Evolutionary conservation across 2,888 invertebrate genomes (phyloP), one percentile per base, ranked within the genome.

Genomic region (Invenusta paracnida): DNA sequence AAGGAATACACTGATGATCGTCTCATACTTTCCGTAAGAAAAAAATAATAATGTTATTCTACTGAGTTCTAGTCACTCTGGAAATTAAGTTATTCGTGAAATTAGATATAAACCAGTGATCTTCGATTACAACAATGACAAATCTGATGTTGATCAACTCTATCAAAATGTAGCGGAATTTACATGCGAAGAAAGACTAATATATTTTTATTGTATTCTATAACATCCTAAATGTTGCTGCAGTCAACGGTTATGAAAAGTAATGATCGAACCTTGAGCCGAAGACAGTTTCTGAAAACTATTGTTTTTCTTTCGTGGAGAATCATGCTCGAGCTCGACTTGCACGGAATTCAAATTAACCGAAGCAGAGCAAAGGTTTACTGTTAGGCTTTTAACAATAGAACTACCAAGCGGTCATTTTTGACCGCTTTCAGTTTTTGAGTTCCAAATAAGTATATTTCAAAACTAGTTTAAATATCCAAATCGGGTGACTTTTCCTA

Each of bases 111-210:
- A 79, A 79, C 29, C 79, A 79, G 79, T 79, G 79, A 79, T 79
- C 79, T n/a, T 79, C 27, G 79, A 79, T n/a, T 79, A 79, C 79
- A 79, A 79, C 79, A 79, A 27, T 27, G 79, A 23, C 79, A 79
- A 79, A 79, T 5, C 79, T 11, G 79, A 23, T 79, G 79, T 79
- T 79, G 25, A 79, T 79, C 79, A 79, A 27, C 79, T 79, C 27
- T 2, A 79, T 79, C 79, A 79, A 79, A 79, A 79, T n/a, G 79
- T 79, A 5, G 79, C 25, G 5, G 79, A 79, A 27, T 79, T 79
- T n/a, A 25, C 29, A 79, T 79, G 28, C 23, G 79, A 79, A 79
- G 79, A 79, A 79, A 79, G 79, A 79, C 79, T 79, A 23, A 11
- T 2, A 25, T 2, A 23, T 79, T 5, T 27, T 79, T 2, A 79